phyloP scores from a whole-genome alignment of 1,140 invertebrate genomes.

The Steinernema feltiae region DNA sequence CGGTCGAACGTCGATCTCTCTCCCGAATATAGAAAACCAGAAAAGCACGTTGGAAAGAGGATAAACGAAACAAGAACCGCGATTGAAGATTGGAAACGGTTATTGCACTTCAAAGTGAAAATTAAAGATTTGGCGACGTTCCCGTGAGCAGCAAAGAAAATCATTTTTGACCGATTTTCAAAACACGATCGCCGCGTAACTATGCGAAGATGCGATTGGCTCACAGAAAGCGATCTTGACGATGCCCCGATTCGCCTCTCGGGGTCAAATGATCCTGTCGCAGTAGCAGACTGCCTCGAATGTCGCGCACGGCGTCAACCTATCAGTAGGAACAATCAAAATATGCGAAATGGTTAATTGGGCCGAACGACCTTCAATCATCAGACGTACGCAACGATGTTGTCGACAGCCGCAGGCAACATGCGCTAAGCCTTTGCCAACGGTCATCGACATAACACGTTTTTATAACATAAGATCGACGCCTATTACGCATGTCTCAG shows the following conservation, averaged over 20 bases:
- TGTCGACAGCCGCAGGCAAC: background rate
- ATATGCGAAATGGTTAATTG: conserved; percentile 15
- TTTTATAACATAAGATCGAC: no score
- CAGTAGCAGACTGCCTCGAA: background rate
- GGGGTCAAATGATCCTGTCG: background rate
- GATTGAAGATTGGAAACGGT: background rate
- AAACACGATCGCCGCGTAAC: background rate
- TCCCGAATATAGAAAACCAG: no score
- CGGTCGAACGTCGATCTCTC: no score
- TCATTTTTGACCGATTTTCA: conserved; percentile 5
- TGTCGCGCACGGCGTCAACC: background rate
- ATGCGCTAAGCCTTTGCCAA: background rate
- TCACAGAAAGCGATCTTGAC: conserved; percentile 13
- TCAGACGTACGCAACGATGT: background rate
- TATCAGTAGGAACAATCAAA: conserved; percentile 14
- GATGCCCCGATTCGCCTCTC: conserved; percentile 9
- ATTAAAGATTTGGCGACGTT: background rate
- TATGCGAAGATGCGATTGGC: conserved; percentile 5
- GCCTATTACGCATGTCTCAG: no score
- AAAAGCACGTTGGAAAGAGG: background rate
- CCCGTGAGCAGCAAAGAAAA: background rate
- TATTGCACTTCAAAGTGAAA: background rate
- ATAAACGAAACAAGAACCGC: background rate
- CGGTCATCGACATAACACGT: background rate
- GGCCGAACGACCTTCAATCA: background rate